These are phyloP conservation scores for Trichacis sp. DNA, from an alignment of 2,888 invertebrate species.

Conservation along the genomic window DNA sequence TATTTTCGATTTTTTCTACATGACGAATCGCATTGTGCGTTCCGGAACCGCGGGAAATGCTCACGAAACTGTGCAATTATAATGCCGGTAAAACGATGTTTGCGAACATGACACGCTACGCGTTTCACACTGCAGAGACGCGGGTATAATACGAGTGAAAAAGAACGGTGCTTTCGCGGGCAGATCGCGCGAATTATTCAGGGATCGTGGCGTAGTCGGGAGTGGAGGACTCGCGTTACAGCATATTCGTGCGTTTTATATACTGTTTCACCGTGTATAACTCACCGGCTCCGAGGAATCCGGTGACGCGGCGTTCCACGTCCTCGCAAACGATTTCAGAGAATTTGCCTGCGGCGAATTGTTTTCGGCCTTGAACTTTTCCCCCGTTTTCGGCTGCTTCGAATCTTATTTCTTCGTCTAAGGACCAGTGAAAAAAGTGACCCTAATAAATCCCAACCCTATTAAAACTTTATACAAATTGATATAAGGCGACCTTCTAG, in stretches of 20 bases:
- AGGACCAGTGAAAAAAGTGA: too few species aligned
- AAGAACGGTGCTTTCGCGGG: constrained; percentile 6
- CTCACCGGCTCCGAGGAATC: constrained; percentile 34
- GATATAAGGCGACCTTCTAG: too few species aligned
- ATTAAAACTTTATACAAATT: too few species aligned
- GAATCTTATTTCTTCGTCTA: too few species aligned
- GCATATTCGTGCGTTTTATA: constrained; percentile 15
- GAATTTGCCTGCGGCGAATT: constrained; percentile 29
- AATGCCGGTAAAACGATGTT: background rate
- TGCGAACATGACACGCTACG: background rate
- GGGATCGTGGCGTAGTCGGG: too few species aligned
- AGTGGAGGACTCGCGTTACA: constrained; percentile 10
- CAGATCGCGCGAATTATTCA: constrained; percentile 1
- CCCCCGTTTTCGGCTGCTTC: constrained; percentile 1
- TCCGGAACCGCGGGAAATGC: background rate
- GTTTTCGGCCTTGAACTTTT: constrained; percentile 32
- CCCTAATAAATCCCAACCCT: too few species aligned
- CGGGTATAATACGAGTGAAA: too few species aligned
- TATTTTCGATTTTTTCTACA: too few species aligned
- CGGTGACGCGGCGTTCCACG: constrained; percentile 37
- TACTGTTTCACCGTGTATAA: constrained; percentile 32
- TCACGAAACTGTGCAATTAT: background rate
- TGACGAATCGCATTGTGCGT: background rate
- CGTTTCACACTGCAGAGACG: background rate
- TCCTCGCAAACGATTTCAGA: constrained; percentile 35